Conservation (phyloP, 92 coral and sea anemone genomes). For the Blastomussa wellsi region DNA sequence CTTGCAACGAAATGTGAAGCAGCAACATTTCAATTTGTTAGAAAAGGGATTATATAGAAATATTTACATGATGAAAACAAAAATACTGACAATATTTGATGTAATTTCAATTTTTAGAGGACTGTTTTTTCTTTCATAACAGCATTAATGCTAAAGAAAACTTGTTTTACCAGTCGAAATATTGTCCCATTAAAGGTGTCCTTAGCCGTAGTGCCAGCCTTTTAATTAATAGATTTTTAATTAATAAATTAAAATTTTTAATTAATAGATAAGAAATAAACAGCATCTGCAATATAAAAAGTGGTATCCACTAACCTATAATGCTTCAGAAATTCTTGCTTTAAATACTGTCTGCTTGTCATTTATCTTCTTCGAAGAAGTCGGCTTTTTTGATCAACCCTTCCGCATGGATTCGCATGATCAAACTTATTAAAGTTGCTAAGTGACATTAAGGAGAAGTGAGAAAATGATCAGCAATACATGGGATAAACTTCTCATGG, state of each 20-base stretch:
- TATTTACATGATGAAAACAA: background rate
- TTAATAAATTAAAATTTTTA: no score
- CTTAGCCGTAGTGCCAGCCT: no score
- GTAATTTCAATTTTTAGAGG: no score
- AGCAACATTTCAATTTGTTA: background rate
- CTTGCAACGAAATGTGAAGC: background rate
- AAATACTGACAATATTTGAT: background rate
- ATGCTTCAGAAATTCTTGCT: no score
- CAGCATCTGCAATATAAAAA: no score
- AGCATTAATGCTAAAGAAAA: no score
- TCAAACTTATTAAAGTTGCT: background rate
- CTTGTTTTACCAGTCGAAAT: no score
- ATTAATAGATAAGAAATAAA: no score
- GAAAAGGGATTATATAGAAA: background rate
- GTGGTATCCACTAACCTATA: no score
- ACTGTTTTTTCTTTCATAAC: no score
- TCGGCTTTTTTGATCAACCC: background rate
- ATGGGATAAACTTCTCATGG: background rate
- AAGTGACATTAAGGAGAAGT: background rate
- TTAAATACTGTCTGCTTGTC: background rate
- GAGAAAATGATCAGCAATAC: background rate
- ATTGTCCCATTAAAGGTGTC: no score
- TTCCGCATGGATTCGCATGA: background rate
- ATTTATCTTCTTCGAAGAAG: background rate
- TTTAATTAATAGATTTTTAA: no score